These are phyloP conservation scores for Nothocercus nigrocapillus DNA, from an alignment of 2,113 vertebrate species.

Conservation along the genomic window DNA sequence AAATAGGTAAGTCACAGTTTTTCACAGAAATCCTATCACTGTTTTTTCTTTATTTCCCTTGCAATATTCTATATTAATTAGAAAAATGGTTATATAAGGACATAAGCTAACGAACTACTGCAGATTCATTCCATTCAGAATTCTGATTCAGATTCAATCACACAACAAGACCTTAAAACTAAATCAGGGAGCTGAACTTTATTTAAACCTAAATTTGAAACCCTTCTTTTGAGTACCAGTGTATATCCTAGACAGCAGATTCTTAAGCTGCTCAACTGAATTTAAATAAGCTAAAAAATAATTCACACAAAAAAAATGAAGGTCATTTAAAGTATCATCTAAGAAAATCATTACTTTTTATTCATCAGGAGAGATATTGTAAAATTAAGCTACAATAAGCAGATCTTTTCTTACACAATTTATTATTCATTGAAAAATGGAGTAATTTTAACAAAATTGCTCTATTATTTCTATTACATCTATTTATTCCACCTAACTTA, in stretches of 20 bases:
- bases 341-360: neutral
- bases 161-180: neutral
- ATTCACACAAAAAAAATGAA: neutral
- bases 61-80: slow-evolving; percentile 17
- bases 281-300: neutral
- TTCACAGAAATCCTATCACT: neutral
- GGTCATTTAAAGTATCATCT: neutral
- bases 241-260: neutral
- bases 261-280: neutral
- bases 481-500: neutral
- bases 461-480: too few species aligned
- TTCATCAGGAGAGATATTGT: neutral
- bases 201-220: neutral
- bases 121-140: neutral
- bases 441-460: neutral
- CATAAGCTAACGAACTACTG: neutral
- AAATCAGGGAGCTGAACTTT: neutral
- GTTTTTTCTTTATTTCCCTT: neutral
- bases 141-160: neutral
- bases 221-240: neutral
- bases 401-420: neutral
- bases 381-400: neutral
- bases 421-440: neutral
- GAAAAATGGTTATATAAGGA: slow-evolving; percentile 25
- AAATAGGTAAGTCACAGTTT: neutral